Percentiles rank a stretch among this genome's conserved stretches.
Evolutionary conservation across 2,888 invertebrate genomes (phyloP).

Genomic region (Caenorhabditis sp.): DNA sequence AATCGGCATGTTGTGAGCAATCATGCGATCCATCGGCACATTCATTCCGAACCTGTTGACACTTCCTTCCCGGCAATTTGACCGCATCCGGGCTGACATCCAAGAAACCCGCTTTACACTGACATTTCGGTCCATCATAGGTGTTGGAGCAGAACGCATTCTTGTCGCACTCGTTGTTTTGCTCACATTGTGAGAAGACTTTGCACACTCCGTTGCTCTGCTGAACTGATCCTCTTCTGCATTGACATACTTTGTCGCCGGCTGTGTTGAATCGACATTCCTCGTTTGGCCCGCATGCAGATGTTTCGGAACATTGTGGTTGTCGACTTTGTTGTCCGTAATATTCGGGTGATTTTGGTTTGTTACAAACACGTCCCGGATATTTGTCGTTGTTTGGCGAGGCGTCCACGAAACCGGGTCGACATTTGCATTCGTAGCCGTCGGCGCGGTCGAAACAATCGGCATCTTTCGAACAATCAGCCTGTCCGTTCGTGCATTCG

Average conservation of each 20-base stretch:
- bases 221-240: slow-evolving; percentile 52
- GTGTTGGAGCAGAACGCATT: slow-evolving; percentile 67
- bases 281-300: slow-evolving; percentile 56
- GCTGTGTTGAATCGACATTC: slow-evolving; percentile 54
- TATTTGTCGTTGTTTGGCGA: slow-evolving; percentile 60
- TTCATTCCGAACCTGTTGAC: slow-evolving; percentile 60
- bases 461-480: slow-evolving; percentile 86
- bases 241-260: slow-evolving; percentile 53
- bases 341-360: slow-evolving; percentile 57
- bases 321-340: slow-evolving; percentile 52
- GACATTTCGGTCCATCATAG: slow-evolving; percentile 60
- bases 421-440: slow-evolving; percentile 88
- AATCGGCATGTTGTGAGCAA: slow-evolving; percentile 59
- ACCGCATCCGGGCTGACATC: slow-evolving; percentile 62
- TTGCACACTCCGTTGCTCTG: slow-evolving; percentile 53
- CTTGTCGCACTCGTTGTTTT: slow-evolving; percentile 58
- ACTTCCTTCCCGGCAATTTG: slow-evolving; percentile 59
- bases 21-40: slow-evolving; percentile 63
- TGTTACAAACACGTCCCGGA: slow-evolving; percentile 65
- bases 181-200: slow-evolving; percentile 63
- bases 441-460: slow-evolving; percentile 88
- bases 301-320: slow-evolving; percentile 48
- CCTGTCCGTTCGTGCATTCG: slow-evolving; percentile 71
- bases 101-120: slow-evolving; percentile 58
- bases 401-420: slow-evolving; percentile 80